These are phyloP conservation scores for Xanthia togata DNA, from an alignment of 2,888 invertebrate species.

Conservation along the genomic window DNA sequence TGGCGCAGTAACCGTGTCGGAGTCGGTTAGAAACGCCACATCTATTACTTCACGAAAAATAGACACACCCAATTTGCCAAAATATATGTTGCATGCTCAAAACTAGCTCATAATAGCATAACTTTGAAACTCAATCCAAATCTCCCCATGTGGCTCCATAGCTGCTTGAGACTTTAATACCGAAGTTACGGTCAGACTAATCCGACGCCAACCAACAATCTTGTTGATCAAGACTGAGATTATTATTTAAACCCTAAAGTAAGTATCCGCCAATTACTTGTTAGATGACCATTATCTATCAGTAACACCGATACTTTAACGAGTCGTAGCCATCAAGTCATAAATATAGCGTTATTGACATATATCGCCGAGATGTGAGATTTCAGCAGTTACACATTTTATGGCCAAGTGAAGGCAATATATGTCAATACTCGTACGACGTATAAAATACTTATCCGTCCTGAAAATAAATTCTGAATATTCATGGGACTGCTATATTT, in stretches of 20 bases:
- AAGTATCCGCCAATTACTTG: constrained; percentile 1
- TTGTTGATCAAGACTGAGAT: constrained; percentile 3
- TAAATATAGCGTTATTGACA: constrained; percentile 23
- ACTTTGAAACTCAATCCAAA: constrained; percentile 26
- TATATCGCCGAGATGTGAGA: constrained; percentile 3
- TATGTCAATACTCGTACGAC: not conserved
- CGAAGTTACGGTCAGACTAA: constrained; percentile 11
- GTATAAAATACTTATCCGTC: constrained; percentile 24
- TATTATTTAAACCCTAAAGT: not conserved
- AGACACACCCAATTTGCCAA: not conserved
- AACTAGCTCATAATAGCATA: not conserved
- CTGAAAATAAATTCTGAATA: constrained; percentile 25
- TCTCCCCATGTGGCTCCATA: not conserved
- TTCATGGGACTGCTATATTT: constrained; percentile 26
- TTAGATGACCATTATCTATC: not conserved
- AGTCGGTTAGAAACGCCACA: too few relatives aligned
- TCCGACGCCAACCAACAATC: constrained; percentile 1
- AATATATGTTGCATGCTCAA: not conserved
- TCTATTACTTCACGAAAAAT: not conserved
- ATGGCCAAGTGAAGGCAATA: constrained; percentile 15
- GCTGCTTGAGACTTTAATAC: constrained; percentile 2
- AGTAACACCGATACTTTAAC: constrained; percentile 24
- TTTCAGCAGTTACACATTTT: constrained; percentile 20
- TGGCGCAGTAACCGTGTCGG: too few relatives aligned
- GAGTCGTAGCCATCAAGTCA: constrained; percentile 1